phyloP scores from a whole-genome alignment of 2,113 vertebrate species.

The Chloroceryle aenea region DNA sequence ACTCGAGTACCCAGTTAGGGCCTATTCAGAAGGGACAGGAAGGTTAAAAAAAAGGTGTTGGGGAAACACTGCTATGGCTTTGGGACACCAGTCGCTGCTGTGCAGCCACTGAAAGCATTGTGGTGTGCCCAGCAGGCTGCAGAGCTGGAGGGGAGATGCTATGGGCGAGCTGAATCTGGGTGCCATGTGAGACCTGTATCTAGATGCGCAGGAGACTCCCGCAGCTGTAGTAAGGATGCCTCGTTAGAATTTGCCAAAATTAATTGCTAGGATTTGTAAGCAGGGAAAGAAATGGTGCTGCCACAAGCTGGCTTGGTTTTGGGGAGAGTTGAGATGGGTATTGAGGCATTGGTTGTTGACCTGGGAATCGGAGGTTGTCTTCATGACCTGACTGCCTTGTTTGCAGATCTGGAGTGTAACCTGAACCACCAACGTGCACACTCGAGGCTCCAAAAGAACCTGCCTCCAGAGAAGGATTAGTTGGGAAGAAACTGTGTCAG shows the following conservation, averaged over 20 bases:
- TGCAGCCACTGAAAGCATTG: background rate
- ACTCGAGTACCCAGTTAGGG: background rate
- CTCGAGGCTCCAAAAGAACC: background rate
- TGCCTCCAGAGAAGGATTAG: background rate
- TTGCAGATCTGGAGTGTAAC: background rate
- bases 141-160: rapidly evolving
- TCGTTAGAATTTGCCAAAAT: background rate
- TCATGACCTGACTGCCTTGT: background rate
- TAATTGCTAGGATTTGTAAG: background rate
- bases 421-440: background rate
- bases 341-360: background rate
- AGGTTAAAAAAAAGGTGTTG: background rate
- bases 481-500: background rate
- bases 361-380: background rate
- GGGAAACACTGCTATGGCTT: background rate
- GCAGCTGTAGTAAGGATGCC: background rate
- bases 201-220: rapidly evolving
- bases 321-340: background rate
- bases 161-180: background rate
- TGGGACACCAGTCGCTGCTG: background rate
- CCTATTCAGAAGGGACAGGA: background rate
- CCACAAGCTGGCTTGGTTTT: background rate
- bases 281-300: background rate
- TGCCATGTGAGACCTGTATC: background rate
- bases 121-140: background rate